Evolutionary conservation across 1,140 invertebrate genomes (phyloP).

Genomic region (Sipha flava): DNA sequence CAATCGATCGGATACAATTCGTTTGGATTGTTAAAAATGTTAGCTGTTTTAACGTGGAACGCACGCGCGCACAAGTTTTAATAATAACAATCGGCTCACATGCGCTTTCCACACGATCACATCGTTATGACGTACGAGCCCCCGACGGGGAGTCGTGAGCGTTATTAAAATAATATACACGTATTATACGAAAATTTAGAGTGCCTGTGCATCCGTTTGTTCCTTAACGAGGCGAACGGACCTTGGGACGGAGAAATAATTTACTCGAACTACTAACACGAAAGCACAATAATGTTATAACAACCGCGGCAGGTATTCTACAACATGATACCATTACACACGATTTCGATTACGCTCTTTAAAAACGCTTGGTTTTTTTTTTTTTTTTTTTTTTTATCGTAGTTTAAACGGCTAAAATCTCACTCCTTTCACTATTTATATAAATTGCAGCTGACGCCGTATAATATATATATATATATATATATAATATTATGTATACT

Average conservation of each 20-base stretch:
- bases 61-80: not conserved
- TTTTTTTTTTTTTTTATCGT: too few relatives aligned
- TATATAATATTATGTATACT: not conserved
- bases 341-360: not conserved
- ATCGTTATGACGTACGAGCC: not conserved
- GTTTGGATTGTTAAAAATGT: too few relatives aligned
- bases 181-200: not conserved
- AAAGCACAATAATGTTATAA: not conserved
- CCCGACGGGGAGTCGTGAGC: not conserved
- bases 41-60: too few relatives aligned
- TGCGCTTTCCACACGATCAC: not conserved
- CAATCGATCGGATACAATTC: too few relatives aligned
- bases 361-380: too few relatives aligned
- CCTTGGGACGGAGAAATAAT: not conserved
- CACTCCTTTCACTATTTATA: too few relatives aligned
- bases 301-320: not conserved
- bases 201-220: not conserved
- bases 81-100: too few relatives aligned
- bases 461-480: not conserved
- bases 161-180: slow-evolving; percentile 12
- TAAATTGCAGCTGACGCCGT: too few relatives aligned
- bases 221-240: not conserved
- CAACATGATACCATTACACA: not conserved
- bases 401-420: too few relatives aligned
- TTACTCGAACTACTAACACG: not conserved